Percentiles rank a stretch among this genome's conserved stretches.
These are phyloP conservation scores for Aelia acuminata DNA, from an alignment of 2,888 invertebrate genomes.

Conservation along the genomic window DNA sequence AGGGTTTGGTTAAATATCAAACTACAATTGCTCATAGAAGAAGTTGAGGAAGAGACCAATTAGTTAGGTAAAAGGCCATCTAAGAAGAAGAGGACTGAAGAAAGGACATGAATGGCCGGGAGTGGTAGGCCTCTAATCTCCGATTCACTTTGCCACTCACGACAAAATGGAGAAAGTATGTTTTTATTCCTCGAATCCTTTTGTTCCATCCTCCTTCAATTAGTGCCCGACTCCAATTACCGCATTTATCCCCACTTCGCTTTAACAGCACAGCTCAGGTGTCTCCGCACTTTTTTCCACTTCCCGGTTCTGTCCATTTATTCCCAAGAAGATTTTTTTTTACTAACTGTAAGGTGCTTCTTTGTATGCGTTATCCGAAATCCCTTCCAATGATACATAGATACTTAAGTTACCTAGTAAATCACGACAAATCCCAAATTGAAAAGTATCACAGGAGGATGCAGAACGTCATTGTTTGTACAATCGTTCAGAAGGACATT, in stretches of 20 bases:
- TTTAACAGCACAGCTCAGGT: neutral
- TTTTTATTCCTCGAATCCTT: conserved; percentile 15
- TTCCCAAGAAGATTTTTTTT: neutral
- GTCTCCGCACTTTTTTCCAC: neutral
- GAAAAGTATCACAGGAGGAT: no score
- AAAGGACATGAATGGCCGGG: conserved; percentile 33
- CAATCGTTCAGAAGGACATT: no score
- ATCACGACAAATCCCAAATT: no score
- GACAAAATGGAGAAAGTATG: conserved; percentile 22
- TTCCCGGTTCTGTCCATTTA: neutral
- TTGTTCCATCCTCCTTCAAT: neutral
- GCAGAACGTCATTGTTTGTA: no score
- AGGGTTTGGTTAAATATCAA: neutral
- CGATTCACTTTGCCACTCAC: conserved; percentile 39
- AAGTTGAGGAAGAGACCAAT: conserved; percentile 16
- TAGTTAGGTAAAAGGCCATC: conserved; percentile 6
- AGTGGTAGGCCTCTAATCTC: conserved; percentile 27
- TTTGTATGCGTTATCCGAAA: neutral
- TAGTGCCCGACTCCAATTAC: conserved; percentile 42
- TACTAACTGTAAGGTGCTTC: neutral
- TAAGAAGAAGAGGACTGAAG: neutral
- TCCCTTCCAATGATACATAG: neutral
- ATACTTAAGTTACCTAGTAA: no score
- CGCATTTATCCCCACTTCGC: conserved; percentile 11
- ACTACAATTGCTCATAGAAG: neutral